phyloP scores from a whole-genome alignment of 2,888 invertebrate genomes.

The Apeira syringaria region DNA sequence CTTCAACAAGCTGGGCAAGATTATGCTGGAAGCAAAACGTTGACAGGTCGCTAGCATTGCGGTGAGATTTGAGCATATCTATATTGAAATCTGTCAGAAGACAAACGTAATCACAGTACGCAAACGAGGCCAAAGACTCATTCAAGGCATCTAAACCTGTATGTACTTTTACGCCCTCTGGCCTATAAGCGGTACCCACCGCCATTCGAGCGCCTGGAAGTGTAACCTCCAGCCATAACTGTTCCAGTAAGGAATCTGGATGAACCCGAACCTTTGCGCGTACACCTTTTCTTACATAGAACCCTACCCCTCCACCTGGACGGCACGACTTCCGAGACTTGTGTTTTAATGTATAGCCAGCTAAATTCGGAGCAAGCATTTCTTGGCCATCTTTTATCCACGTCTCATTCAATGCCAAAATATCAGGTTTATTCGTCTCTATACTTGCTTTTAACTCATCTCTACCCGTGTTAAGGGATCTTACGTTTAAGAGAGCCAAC shows the following conservation, averaged over 20 bases:
- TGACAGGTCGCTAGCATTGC: not conserved
- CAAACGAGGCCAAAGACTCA: not conserved
- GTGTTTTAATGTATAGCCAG: not conserved
- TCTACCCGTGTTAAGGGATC: not conserved
- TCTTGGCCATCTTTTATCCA: not conserved
- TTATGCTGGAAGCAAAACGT: not conserved
- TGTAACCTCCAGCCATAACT: not conserved
- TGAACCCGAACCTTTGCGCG: not conserved
- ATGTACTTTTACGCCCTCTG: not conserved
- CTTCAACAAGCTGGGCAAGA: not conserved
- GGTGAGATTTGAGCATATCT: not conserved
- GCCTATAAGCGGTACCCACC: not conserved
- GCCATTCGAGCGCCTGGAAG: no score
- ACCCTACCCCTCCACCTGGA: not conserved
- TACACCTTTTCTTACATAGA: not conserved
- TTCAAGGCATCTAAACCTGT: not conserved
- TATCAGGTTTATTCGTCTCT: not conserved
- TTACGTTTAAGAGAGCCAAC: not conserved
- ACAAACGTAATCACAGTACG: not conserved
- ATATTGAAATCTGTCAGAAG: not conserved
- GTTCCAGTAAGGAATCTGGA: not conserved
- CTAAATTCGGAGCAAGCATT: not conserved
- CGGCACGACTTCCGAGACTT: not conserved
- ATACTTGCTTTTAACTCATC: not conserved
- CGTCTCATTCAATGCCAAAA: not conserved